Percentiles rank a stretch among this genome's conserved stretches.
phyloP scores from a whole-genome alignment of 2,888 invertebrate species.

The Hirtodrosophila duncani region DNA sequence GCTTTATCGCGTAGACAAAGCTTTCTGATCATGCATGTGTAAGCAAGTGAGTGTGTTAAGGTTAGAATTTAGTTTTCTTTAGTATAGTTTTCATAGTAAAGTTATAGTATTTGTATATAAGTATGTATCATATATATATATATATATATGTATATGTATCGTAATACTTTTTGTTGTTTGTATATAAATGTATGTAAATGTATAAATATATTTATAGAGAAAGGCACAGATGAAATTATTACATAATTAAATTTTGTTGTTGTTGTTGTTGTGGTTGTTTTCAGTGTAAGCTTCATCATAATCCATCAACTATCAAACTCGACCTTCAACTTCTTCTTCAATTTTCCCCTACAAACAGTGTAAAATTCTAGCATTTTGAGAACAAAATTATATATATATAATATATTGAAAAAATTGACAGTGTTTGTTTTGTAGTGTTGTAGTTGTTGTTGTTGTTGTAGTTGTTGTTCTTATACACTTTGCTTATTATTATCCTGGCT shows the following conservation, averaged over 20 bases:
- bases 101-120: conserved; percentile 21
- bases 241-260: conserved; percentile 58
- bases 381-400: conserved; percentile 38
- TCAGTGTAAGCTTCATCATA: conserved; percentile 52
- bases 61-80: no score
- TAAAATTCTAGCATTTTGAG: conserved; percentile 36
- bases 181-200: conserved; percentile 9
- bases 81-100: no score
- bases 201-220: conserved; percentile 57
- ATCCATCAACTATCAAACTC: no score
- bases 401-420: conserved; percentile 60
- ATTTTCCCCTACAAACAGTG: conserved; percentile 58
- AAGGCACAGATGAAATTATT: conserved; percentile 77
- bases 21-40: no score
- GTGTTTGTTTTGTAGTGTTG: conserved; percentile 33
- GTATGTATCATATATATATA: conserved; percentile 33
- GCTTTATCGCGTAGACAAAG: no score
- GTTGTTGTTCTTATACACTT: neutral
- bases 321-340: conserved; percentile 5
- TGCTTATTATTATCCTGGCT: no score
- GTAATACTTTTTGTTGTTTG: conserved; percentile 25
- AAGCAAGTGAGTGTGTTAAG: no score
- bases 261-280: conserved; percentile 34
- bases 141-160: conserved; percentile 19
- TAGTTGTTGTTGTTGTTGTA: conserved; percentile 1